A percentile compares a stretch with the other conserved stretches of the same genome.
These are phyloP conservation scores for Scleropages formosus DNA, from an alignment of 2,797 vertebrate species.

Conservation along the genomic window DNA sequence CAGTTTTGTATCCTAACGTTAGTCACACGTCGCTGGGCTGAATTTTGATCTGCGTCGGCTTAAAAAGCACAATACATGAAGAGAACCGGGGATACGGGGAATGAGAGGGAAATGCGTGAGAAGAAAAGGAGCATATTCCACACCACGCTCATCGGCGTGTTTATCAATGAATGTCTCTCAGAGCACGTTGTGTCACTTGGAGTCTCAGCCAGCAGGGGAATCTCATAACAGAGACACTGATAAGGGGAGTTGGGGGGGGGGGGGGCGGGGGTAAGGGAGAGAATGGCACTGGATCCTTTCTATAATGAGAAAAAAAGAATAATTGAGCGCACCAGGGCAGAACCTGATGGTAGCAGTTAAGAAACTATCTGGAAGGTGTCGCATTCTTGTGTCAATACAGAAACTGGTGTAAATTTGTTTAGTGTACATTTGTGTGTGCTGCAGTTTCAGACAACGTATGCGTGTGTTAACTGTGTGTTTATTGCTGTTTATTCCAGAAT, in stretches of 20 bases:
- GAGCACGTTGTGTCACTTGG: constrained; percentile 49
- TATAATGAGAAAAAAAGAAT: not conserved
- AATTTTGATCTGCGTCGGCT: constrained; percentile 68
- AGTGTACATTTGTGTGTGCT: not conserved
- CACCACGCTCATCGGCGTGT: constrained; percentile 50
- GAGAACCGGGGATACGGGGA: constrained; percentile 24
- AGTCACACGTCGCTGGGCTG: constrained; percentile 68
- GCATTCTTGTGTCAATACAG: not conserved
- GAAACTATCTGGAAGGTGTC: not conserved
- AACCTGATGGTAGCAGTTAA: constrained; percentile 7
- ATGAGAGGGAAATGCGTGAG: constrained; percentile 15
- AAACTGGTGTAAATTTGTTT: not conserved
- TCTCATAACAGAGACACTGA: constrained; percentile 46
- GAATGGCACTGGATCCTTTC: not conserved
- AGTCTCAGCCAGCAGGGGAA: constrained; percentile 54
- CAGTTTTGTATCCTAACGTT: constrained; percentile 66
- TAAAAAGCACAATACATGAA: constrained; percentile 54
- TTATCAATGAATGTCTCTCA: constrained; percentile 48
- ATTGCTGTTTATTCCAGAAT: no score
- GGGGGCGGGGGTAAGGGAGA: no score
- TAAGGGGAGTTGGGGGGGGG: not conserved
- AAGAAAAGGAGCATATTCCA: constrained; percentile 55
- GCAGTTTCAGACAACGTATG: no score
- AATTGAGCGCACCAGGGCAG: not conserved
- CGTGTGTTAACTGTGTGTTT: no score